Base-by-base conservation (phyloP, 1,140 invertebrate species). In the Apolygus lucorum region DNA sequence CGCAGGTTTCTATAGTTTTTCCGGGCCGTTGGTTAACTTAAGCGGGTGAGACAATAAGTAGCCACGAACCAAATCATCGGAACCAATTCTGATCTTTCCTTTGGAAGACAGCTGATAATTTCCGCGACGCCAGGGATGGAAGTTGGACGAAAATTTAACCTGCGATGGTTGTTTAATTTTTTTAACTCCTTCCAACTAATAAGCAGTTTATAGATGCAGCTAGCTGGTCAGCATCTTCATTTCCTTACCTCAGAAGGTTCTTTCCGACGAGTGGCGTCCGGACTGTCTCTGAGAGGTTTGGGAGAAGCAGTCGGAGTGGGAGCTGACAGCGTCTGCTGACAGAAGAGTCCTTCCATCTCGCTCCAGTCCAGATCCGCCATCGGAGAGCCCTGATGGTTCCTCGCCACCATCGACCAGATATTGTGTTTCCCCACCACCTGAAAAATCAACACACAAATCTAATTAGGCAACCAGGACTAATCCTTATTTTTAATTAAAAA, bases 261-360 rank as follows among this genome's bases (percentile, higher is more conserved):
- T 73, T 90, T 89, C 71, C 89, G 81, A 62, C 83, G 80, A 74
- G 52, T 59, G n/a, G 74, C 75, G 26, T 63, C 49, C 1, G 49
- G 34, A 2, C 28, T 34, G 34, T 76, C 74, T 13, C 74, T 70
- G 27, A 67, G 49, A 29, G 71, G 72, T 69, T 79, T 78, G 21
- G 79, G 78, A 0, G 83, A 82, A 26, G 82, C 82, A 0, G 85
- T 81, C 2, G 82, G 79, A 25, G 84, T 79, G 8, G 86, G 78
- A 2, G 85, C 78, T 67, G 84, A 79, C 2, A 80, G 86, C 69
- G 81, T 84, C 81, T 93, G 92, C 77, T 92, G 91, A 77, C 93
- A 95, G 78, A 96, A 96, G 1, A 96, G 80, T 0, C 89, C 91
- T 79, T 96, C 94, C 84, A 96, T 92, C 78, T 93, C 91, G 4